Percentiles rank a stretch among this genome's conserved stretches.
phyloP scores from a whole-genome alignment of 2,113 vertebrate species.

The Trematomus loennbergii region DNA sequence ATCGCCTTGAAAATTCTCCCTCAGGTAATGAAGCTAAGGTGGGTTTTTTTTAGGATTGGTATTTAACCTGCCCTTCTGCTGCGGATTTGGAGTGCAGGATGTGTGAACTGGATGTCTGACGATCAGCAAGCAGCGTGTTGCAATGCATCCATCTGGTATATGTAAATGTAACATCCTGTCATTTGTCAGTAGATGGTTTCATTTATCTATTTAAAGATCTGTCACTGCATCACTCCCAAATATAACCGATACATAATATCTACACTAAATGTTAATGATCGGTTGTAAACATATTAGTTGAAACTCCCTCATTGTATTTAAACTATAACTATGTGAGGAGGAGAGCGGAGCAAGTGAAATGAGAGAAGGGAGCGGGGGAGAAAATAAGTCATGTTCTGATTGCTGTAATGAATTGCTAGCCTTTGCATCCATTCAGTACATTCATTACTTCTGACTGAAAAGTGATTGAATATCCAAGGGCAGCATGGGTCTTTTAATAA shows the following conservation, averaged over 20 bases:
- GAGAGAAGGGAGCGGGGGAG: constrained; percentile 1
- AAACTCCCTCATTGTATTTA: constrained; percentile 6
- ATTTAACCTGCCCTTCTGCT: constrained; percentile 52
- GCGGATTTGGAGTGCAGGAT: constrained; percentile 58
- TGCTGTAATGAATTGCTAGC: constrained; percentile 75
- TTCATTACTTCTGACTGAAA: constrained; percentile 67
- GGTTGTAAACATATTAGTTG: constrained; percentile 4
- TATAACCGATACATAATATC: constrained; percentile 4
- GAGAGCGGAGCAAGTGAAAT: constrained; percentile 16
- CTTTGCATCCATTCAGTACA: constrained; percentile 73
- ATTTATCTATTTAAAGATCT: constrained; percentile 51
- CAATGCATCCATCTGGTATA: constrained; percentile 68
- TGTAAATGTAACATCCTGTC: constrained; percentile 61
- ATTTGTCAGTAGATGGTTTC: constrained; percentile 45
- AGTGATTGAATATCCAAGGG: constrained; percentile 76
- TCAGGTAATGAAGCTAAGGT: constrained; percentile 16
- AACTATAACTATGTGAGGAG: constrained; percentile 11
- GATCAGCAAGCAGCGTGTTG: constrained; percentile 46
- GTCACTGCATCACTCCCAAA: not conserved
- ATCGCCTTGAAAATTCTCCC: not conserved
- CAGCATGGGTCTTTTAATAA: constrained; percentile 71
- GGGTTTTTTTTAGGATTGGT: constrained; percentile 6
- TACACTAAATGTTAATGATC: not conserved
- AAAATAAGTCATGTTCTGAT: constrained; percentile 54
- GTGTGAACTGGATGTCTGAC: constrained; percentile 53